Evolutionary conservation across 2,888 invertebrate genomes (phyloP).

Genomic region (Myopa testacea): DNA sequence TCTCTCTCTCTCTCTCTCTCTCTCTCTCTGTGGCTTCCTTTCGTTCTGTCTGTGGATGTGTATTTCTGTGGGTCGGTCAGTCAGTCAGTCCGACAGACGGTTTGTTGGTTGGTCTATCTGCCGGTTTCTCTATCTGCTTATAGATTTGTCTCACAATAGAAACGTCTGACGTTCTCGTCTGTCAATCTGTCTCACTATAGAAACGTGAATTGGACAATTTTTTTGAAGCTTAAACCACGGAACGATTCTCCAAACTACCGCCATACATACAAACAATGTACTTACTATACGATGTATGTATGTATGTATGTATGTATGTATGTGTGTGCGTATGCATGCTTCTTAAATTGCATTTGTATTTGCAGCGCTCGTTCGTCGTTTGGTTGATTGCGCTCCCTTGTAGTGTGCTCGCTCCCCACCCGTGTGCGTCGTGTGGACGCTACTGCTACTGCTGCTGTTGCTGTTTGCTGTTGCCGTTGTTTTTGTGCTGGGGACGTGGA

Average conservation of each 20-base stretch:
- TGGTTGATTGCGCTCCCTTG: background rate
- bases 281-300: background rate
- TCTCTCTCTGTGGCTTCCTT: background rate
- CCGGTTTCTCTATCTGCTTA: background rate
- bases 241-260: constrained; percentile 15
- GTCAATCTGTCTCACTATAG: background rate
- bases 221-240: constrained; percentile 24
- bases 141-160: background rate
- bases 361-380: constrained; percentile 13
- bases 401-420: background rate
- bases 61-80: background rate
- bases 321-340: background rate
- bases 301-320: constrained; percentile 1
- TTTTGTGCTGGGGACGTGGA: constrained; percentile 48
- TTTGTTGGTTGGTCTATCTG: constrained; percentile 46
- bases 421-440: constrained; percentile 40
- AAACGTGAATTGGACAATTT: constrained; percentile 13
- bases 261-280: background rate
- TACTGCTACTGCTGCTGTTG: constrained; percentile 37
- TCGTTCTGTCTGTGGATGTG: background rate
- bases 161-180: background rate
- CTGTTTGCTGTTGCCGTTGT: constrained; percentile 18
- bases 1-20: background rate
- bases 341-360: constrained; percentile 28
- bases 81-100: background rate